A percentile compares a stretch with the other conserved stretches of the same genome.
Conservation (phyloP, 2,797 vertebrate species). For the Hydrocynus forskahlii region DNA sequence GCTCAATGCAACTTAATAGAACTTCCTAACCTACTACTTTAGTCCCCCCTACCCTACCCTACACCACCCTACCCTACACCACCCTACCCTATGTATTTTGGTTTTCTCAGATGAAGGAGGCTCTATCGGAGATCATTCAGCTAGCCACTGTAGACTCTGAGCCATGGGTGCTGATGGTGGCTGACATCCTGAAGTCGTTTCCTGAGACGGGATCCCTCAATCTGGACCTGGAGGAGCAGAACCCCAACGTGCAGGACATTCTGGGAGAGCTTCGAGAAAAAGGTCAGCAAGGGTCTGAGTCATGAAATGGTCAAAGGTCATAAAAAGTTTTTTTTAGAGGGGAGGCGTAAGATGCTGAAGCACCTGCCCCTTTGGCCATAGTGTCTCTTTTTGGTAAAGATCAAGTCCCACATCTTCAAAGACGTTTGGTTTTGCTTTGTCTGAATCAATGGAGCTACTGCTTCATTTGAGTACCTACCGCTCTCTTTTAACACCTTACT, state of each 20-base stretch:
- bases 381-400: no score
- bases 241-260: slow-evolving; percentile 97
- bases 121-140: slow-evolving; percentile 95
- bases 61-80: background rate
- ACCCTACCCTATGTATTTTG: background rate
- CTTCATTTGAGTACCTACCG: no score
- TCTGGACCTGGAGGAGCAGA: slow-evolving; percentile 97
- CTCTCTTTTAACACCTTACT: no score
- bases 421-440: no score
- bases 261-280: slow-evolving; percentile 96
- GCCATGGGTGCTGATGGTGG: slow-evolving; percentile 99
- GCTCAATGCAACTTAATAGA: no score
- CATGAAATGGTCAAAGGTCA: background rate
- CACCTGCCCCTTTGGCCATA: no score
- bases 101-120: slow-evolving; percentile 90
- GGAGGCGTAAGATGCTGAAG: no score
- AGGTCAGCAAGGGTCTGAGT: slow-evolving; percentile 73
- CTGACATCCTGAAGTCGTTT: slow-evolving; percentile 97
- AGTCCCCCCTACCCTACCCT: background rate
- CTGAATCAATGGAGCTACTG: no score
- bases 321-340: background rate
- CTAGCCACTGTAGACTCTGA: slow-evolving; percentile 95
- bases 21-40: no score
- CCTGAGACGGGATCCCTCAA: slow-evolving; percentile 97
- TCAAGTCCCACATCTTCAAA: no score